Percentiles rank a stretch among this genome's conserved stretches.
These are phyloP conservation scores for Hirtodrosophila cameraria DNA, from an alignment of 2,888 invertebrate species.

Conservation along the genomic window DNA sequence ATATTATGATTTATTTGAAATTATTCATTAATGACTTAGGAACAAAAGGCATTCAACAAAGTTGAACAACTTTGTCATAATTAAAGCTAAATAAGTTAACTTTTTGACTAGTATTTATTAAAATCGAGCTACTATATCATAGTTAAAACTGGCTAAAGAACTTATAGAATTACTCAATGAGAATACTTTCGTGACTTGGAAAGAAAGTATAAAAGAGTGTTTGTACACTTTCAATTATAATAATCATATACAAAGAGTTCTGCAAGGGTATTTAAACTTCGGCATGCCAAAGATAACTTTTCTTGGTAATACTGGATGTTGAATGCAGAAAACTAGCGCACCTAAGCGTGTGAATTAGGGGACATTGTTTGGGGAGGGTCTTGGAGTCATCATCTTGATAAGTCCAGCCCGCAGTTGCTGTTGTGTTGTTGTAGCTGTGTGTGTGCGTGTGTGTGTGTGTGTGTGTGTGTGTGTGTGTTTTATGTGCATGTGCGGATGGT, in stretches of 20 bases:
- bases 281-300: conserved; percentile 21
- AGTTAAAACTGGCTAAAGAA: no score
- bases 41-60: no score
- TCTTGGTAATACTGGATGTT: conserved; percentile 47
- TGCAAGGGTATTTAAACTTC: conserved; percentile 38
- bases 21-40: no score
- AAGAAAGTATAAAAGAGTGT: no score
- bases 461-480: conserved; percentile 10
- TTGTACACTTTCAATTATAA: no score
- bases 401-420: conserved; percentile 45
- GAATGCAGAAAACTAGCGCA: conserved; percentile 48
- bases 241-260: conserved; percentile 1
- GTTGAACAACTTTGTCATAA: no score
- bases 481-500: conserved; percentile 47
- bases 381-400: conserved; percentile 40
- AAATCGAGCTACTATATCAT: no score
- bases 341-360: conserved; percentile 35
- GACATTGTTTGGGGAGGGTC: conserved; percentile 15
- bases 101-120: no score
- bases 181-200: no score
- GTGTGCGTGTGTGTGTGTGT: background rate
- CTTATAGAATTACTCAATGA: no score
- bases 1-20: no score
- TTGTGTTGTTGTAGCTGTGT: conserved; percentile 10
- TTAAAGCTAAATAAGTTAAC: no score